Conservation (phyloP, 2,113 vertebrate genomes). For the Machaerirhynchus nigripectus region DNA sequence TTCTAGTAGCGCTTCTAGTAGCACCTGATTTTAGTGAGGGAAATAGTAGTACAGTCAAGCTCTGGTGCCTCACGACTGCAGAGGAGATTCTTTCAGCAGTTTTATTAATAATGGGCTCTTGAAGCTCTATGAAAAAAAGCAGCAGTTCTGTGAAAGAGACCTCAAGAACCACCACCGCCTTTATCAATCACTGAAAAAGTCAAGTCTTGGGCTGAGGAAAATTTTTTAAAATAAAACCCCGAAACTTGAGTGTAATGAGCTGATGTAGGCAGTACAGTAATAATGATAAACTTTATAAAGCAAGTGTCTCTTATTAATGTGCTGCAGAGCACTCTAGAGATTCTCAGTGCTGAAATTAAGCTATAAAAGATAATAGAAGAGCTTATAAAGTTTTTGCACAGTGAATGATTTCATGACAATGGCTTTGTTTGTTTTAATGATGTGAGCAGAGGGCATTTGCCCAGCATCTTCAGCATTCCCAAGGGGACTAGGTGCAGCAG, state of each 20-base stretch:
- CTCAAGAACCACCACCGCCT: neutral
- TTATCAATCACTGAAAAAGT: neutral
- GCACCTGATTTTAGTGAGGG: neutral
- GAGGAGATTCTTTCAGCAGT: neutral
- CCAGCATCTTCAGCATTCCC: neutral
- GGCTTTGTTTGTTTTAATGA: constrained; percentile 49
- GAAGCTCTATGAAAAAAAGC: neutral
- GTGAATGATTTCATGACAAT: constrained; percentile 34
- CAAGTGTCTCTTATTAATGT: constrained; percentile 20
- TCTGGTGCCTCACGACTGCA: neutral
- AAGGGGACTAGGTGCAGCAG: neutral
- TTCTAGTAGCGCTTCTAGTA: neutral
- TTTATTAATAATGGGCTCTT: neutral
- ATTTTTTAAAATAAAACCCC: neutral
- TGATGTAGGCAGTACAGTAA: neutral
- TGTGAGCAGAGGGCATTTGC: constrained; percentile 31
- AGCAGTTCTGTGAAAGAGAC: neutral
- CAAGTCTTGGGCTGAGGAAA: neutral
- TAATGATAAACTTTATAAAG: constrained; percentile 33
- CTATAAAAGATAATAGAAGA: constrained; percentile 46
- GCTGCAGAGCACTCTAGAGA: constrained; percentile 5
- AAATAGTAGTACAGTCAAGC: neutral
- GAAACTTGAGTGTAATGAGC: neutral
- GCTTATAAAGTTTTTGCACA: constrained; percentile 29
- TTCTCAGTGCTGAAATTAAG: constrained; percentile 17